Evolutionary conservation across 2,113 vertebrate genomes (phyloP).

Genomic region (Stercorarius parasiticus): DNA sequence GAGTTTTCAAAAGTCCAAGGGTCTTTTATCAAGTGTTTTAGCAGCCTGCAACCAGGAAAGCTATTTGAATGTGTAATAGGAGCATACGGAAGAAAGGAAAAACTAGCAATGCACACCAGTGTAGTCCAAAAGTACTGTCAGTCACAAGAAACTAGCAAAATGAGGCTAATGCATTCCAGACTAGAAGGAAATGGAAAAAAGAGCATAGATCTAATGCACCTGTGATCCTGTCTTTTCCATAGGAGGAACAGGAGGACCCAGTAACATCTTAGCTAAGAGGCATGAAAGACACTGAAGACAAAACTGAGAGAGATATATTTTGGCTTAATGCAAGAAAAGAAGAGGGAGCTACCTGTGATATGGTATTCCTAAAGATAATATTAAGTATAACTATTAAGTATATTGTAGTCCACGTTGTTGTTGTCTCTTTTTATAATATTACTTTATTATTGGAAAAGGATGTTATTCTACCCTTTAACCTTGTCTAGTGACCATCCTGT

Average conservation of each 20-base stretch:
- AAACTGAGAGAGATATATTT: background rate
- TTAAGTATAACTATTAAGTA: background rate
- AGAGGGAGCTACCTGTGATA: background rate
- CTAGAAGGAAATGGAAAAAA: background rate
- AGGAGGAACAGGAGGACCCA: background rate
- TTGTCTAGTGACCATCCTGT: background rate
- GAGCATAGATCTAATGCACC: background rate
- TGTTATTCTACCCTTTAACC: background rate
- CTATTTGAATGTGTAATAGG: background rate
- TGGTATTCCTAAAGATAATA: background rate
- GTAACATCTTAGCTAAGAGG: background rate
- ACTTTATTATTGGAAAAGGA: background rate
- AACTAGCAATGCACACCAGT: background rate
- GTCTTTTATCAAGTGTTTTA: background rate
- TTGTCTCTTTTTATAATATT: background rate
- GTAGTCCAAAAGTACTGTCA: background rate
- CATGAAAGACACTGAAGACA: background rate
- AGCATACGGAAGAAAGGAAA: background rate
- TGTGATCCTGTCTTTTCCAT: background rate
- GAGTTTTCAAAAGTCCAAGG: background rate
- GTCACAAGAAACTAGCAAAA: background rate
- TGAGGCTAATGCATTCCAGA: background rate
- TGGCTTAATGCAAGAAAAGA: background rate
- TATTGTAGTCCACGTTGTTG: background rate
- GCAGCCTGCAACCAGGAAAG: background rate